Evolutionary conservation across 23 tunicate genomes (phyloP).

Genomic region (Styela clava): DNA sequence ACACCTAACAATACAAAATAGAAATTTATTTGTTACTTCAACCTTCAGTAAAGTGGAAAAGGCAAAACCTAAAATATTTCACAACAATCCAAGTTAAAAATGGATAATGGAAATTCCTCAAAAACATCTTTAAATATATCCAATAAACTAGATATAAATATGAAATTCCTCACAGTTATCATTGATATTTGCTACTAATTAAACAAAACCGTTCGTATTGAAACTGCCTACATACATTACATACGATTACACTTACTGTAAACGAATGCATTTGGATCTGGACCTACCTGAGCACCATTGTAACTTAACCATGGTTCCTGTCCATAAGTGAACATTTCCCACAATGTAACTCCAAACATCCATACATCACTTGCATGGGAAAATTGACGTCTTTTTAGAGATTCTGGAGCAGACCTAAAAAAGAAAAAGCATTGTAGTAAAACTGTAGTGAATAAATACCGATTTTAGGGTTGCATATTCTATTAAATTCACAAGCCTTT

Average conservation of each 20-base stretch:
- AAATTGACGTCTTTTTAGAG: conserved; percentile 80
- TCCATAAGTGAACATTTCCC: conserved; percentile 95
- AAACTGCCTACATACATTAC: too few relatives aligned
- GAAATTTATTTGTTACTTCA: background rate
- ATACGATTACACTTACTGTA: too few relatives aligned
- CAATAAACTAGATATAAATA: too few relatives aligned
- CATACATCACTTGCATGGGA: conserved; percentile 90
- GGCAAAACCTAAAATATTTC: background rate
- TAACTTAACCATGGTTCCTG: conserved; percentile 93
- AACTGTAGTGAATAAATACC: background rate
- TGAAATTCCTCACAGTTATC: too few relatives aligned
- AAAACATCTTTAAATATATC: too few relatives aligned
- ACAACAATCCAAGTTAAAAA: too few relatives aligned
- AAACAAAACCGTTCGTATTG: too few relatives aligned
- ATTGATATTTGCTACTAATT: too few relatives aligned
- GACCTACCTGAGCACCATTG: conserved; percentile 60
- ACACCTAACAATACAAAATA: background rate
- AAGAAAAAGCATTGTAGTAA: conserved; percentile 32
- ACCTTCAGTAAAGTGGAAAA: background rate
- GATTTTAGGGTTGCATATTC: background rate
- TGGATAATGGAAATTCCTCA: too few relatives aligned
- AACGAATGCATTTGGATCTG: too few relatives aligned
- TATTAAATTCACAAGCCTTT: too few relatives aligned
- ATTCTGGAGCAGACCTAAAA: conserved; percentile 76
- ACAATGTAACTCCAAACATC: conserved; percentile 96